These are phyloP conservation scores for Solenodon paradoxus DNA, from an alignment of 2,113 vertebrate genomes.

Conservation along the genomic window DNA sequence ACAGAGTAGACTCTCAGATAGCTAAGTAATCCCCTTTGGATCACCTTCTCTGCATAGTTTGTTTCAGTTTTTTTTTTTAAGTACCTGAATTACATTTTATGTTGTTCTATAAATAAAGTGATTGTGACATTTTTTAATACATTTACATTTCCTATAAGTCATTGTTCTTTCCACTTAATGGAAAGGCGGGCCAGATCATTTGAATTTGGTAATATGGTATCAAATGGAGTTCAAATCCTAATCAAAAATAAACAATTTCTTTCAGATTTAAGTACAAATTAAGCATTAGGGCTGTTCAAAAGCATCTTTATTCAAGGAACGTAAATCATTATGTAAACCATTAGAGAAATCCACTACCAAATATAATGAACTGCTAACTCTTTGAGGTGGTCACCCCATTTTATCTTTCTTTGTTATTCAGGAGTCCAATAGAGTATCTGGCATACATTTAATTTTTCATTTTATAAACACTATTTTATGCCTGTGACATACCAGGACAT, in stretches of 20 bases:
- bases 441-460: neutral
- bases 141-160: constrained; percentile 67
- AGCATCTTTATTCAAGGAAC: neutral
- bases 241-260: constrained; percentile 32
- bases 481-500: neutral
- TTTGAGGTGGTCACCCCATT: neutral
- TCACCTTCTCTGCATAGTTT: constrained; percentile 56
- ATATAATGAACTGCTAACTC: neutral
- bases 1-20: constrained; percentile 38
- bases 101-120: constrained; percentile 70
- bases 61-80: constrained; percentile 56
- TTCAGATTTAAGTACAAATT: constrained; percentile 27
- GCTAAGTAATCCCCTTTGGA: constrained; percentile 64
- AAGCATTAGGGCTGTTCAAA: neutral
- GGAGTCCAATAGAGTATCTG: neutral
- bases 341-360: neutral
- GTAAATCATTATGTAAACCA: constrained; percentile 25
- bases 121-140: constrained; percentile 67
- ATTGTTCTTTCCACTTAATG: constrained; percentile 63
- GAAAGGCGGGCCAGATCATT: constrained; percentile 41
- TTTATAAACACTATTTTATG: neutral
- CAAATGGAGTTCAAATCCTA: constrained; percentile 37
- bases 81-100: constrained; percentile 71
- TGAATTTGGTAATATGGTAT: constrained; percentile 16
- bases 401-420: constrained; percentile 14